Conservation (phyloP, 2,797 vertebrate species). For the Anguilla marmorata region DNA sequence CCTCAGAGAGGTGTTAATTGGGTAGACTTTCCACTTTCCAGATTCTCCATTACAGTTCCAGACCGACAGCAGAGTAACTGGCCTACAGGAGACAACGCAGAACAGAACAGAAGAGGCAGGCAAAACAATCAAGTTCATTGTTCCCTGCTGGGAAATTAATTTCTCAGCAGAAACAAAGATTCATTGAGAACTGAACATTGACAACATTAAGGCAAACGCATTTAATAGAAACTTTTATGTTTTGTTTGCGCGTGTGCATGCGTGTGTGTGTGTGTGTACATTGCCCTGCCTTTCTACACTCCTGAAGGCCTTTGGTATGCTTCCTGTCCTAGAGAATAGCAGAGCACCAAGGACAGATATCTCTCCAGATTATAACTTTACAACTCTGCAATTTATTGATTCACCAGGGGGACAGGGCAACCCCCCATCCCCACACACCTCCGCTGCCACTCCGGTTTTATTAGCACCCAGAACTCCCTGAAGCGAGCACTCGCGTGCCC, state of each 20-base stretch:
- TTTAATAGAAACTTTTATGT: not conserved
- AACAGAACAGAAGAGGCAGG: not conserved
- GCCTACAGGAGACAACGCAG: not conserved
- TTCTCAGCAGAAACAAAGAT: not conserved
- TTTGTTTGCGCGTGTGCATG: not conserved
- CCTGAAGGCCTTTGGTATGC: not conserved
- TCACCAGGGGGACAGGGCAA: not conserved
- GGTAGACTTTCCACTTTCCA: not conserved
- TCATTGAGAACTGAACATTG: not conserved
- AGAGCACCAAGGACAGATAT: conserved; percentile 3
- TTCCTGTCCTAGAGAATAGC: not conserved
- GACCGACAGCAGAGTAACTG: not conserved
- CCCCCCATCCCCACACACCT: not conserved
- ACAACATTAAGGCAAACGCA: not conserved
- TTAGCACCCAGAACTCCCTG: conserved; percentile 2
- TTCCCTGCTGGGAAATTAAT: not conserved
- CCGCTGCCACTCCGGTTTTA: not conserved
- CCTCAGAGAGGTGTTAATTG: not conserved
- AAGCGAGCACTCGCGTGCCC: not conserved
- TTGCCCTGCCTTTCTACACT: not conserved
- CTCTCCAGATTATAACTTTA: conserved; percentile 21
- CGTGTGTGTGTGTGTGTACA: not conserved
- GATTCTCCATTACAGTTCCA: not conserved
- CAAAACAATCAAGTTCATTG: not conserved
- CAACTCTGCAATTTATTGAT: conserved; percentile 4